phyloP scores from a whole-genome alignment of 2,888 invertebrate species.

The Balanococcus diminutus region DNA sequence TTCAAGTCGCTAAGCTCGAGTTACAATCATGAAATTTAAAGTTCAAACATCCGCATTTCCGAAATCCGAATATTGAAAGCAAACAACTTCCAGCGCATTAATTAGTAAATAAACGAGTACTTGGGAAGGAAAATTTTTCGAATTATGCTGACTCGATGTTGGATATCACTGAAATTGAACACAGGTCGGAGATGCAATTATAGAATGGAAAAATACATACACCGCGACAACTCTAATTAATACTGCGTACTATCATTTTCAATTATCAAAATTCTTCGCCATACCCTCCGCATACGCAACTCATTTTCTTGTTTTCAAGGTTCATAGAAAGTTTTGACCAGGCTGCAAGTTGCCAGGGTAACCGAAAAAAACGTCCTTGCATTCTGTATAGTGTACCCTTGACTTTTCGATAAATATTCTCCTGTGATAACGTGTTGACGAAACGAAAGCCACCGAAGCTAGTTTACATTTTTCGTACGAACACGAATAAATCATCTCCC shows the following conservation, averaged over 20 bases:
- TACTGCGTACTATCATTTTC: neutral
- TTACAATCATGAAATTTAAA: neutral
- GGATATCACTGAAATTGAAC: too few relatives aligned
- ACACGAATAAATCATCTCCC: neutral
- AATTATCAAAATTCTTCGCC: too few relatives aligned
- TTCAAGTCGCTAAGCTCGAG: too few relatives aligned
- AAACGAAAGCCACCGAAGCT: neutral
- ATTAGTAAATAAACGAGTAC: neutral
- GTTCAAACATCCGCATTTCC: too few relatives aligned
- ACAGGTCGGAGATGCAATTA: too few relatives aligned
- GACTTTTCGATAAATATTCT: neutral
- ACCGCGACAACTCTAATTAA: too few relatives aligned
- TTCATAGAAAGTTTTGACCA: neutral
- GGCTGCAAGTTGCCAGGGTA: neutral
- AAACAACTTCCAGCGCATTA: neutral
- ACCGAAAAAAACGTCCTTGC: neutral
- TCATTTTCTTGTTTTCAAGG: neutral
- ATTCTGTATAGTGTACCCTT: neutral
- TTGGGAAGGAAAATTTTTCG: too few relatives aligned
- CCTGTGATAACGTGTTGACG: constrained; percentile 7
- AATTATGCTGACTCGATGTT: neutral
- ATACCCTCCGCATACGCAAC: neutral
- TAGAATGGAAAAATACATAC: too few relatives aligned
- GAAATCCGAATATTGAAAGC: neutral
- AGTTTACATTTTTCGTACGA: neutral